phyloP scores from a whole-genome alignment of 2,797 vertebrate species.

The Dallia pectoralis region DNA sequence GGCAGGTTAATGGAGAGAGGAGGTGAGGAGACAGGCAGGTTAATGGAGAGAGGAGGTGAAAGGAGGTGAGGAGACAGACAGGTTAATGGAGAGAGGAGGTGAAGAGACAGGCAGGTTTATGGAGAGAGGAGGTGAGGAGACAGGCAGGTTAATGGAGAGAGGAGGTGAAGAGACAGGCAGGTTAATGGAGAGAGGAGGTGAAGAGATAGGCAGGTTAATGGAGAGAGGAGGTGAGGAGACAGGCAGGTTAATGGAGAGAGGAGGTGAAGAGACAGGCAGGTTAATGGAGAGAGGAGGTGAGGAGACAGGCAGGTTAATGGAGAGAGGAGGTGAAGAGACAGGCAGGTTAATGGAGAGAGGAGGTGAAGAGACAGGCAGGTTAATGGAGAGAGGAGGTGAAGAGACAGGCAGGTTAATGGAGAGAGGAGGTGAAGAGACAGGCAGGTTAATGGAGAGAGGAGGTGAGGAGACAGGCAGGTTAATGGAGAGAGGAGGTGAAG shows the following conservation, averaged over 20 bases:
- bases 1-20: no score
- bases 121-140: no score
- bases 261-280: constrained; percentile 55
- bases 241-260: constrained; percentile 51
- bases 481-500: no score
- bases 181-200: no score
- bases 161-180: no score
- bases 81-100: constrained; percentile 50
- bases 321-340: no score
- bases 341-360: no score
- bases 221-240: constrained; percentile 77
- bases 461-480: no score
- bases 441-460: constrained; percentile 55
- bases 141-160: no score
- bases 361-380: background rate
- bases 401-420: constrained; percentile 51
- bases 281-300: constrained; percentile 31
- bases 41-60: constrained; percentile 84
- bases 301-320: no score
- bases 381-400: constrained; percentile 82
- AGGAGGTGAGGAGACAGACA: constrained; percentile 70
- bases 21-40: background rate
- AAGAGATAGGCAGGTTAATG: constrained; percentile 37
- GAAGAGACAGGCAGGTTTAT: constrained; percentile 62
- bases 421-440: constrained; percentile 35